These are phyloP conservation scores for Caretta caretta DNA, from an alignment of 2,113 vertebrate species.

Conservation along the genomic window DNA sequence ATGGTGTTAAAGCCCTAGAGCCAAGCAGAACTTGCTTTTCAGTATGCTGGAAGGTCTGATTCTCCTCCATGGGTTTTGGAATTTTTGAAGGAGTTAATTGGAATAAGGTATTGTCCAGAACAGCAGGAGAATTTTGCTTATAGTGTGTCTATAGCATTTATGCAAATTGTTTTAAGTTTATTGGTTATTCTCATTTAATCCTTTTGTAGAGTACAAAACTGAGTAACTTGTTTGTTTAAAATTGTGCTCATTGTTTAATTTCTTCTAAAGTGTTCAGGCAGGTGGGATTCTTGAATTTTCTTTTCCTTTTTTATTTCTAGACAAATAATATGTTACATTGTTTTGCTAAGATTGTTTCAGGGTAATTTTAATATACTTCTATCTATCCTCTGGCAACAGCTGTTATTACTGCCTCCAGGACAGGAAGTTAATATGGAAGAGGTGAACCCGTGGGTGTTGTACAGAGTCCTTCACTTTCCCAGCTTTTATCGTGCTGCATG, in stretches of 20 bases:
- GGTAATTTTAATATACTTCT: background rate
- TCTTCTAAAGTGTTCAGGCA: background rate
- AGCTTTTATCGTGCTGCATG: fast-evolving
- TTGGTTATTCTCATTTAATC: background rate
- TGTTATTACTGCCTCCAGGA: background rate
- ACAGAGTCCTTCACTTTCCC: background rate
- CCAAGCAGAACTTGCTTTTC: background rate
- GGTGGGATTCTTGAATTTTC: background rate
- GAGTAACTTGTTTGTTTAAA: background rate
- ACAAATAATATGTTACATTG: background rate
- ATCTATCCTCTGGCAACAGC: background rate
- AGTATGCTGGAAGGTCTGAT: background rate
- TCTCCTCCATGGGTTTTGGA: background rate
- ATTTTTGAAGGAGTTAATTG: background rate
- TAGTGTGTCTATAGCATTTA: background rate
- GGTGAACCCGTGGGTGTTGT: background rate
- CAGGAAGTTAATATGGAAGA: background rate
- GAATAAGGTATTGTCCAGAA: background rate
- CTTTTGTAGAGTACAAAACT: background rate
- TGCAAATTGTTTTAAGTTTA: background rate
- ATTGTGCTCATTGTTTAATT: background rate
- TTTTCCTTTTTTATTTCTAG: background rate
- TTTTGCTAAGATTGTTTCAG: background rate
- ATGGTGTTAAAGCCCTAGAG: background rate
- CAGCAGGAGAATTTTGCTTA: background rate